phyloP scores from a whole-genome alignment of 2,888 invertebrate species.

The Trichopoda pennipes region DNA sequence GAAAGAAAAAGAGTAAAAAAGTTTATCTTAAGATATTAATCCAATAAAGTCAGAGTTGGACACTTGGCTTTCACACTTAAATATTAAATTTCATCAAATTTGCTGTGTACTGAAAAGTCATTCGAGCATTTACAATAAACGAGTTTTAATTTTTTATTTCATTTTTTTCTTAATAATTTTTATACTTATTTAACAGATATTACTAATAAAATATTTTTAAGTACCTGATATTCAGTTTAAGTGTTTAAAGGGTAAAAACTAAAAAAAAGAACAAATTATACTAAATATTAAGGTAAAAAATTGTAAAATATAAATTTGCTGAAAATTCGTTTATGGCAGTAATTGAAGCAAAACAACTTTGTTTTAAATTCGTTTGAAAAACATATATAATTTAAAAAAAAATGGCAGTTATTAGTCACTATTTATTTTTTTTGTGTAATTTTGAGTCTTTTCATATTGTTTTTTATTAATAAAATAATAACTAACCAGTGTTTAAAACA shows the following conservation, averaged over 20 bases:
- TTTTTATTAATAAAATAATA: constrained; percentile 20
- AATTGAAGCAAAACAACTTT: too few species aligned
- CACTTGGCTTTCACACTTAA: constrained; percentile 52
- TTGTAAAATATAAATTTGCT: background rate
- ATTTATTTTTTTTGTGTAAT: background rate
- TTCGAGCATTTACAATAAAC: constrained; percentile 60
- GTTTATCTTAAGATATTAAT: background rate
- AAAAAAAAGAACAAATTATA: background rate
- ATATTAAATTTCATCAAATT: constrained; percentile 66
- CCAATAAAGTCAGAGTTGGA: constrained; percentile 24
- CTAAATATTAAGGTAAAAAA: background rate
- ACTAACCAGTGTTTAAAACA: constrained; percentile 58
- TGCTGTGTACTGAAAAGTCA: constrained; percentile 59
- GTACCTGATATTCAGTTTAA: background rate
- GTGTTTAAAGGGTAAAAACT: background rate
- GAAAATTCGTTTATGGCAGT: background rate
- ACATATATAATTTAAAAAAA: background rate
- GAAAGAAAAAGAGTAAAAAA: background rate
- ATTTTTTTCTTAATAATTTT: constrained; percentile 6
- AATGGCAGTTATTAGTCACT: constrained; percentile 36
- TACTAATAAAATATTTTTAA: background rate
- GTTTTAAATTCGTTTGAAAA: background rate
- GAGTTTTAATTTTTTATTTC: constrained; percentile 11
- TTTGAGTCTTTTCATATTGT: background rate
- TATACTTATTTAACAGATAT: constrained; percentile 1